Percentiles rank a stretch among this genome's conserved stretches.
Evolutionary conservation across 1,140 invertebrate species (phyloP).

Genomic region (Antheraea mylitta): DNA sequence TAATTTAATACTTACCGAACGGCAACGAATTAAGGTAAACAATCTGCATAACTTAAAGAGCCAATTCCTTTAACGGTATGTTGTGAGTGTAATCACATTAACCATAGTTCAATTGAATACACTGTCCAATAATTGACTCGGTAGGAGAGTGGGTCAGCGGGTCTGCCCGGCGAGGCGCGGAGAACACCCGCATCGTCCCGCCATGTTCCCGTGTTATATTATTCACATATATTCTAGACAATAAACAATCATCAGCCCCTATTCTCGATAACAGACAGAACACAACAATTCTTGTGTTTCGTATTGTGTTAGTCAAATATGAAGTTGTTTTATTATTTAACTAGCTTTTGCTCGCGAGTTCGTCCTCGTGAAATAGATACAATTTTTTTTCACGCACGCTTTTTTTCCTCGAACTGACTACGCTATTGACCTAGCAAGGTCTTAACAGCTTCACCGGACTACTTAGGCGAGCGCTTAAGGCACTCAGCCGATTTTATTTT

Average conservation of each 20-base stretch:
- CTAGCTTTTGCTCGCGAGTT: too few relatives aligned
- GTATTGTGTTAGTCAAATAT: too few relatives aligned
- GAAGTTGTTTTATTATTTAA: too few relatives aligned
- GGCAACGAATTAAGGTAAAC: slow-evolving; percentile 20
- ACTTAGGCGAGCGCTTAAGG: too few relatives aligned
- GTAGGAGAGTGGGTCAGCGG: slow-evolving; percentile 57
- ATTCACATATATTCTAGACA: slow-evolving; percentile 33
- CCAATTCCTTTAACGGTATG: slow-evolving; percentile 22
- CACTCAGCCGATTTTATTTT: too few relatives aligned
- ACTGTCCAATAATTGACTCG: slow-evolving; percentile 57
- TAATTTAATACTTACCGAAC: slow-evolving; percentile 18
- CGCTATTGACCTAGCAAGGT: too few relatives aligned
- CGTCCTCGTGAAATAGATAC: too few relatives aligned
- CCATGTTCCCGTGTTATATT: slow-evolving; percentile 44
- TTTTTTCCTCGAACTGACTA: too few relatives aligned
- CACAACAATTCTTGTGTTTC: too few relatives aligned
- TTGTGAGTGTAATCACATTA: slow-evolving; percentile 56
- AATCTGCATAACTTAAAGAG: slow-evolving; percentile 32
- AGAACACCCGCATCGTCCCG: slow-evolving; percentile 42
- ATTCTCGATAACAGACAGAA: background rate
- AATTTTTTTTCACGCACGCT: too few relatives aligned
- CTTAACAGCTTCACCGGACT: too few relatives aligned
- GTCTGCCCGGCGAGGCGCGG: slow-evolving; percentile 43
- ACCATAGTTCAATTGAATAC: slow-evolving; percentile 61
- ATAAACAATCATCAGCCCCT: slow-evolving; percentile 25